Base-by-base conservation (phyloP, 1,140 invertebrate genomes). In the Atopsyche davidsoni region DNA sequence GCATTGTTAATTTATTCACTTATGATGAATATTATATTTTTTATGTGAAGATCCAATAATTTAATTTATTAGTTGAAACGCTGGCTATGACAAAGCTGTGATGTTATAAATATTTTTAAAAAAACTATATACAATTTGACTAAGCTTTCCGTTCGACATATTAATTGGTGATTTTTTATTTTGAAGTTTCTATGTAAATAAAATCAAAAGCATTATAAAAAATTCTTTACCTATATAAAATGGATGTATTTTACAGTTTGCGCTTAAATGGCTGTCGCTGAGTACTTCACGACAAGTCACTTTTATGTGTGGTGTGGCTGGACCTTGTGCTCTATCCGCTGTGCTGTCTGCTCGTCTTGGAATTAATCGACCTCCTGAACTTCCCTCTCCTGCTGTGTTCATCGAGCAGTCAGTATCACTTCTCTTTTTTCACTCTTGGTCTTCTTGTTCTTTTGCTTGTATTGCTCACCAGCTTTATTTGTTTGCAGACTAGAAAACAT, bases 251-350 rank as follows among this genome's bases (percentile, higher is more conserved):
- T n/a, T 38, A 38, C 16, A 38, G 7, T 13, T n/a, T 67, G 76
- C 40, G 54, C 82, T 28, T 65, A 72, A 55, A 22, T 78, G n/a
- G 55, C 59, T 69, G 32, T 64, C 79, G 14, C 77, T 70, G 59
- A 68, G 61, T 38, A 61, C 35, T 31, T 19, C 31, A 34, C 9
- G 41, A 16, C n/a, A 35, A 59, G 69, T 81, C 11, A 82, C 85
- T 39, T 91, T 90, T 64, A 62, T 91, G 13, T 86, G 82, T 74
- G 89, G 89, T 43, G 81, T 83, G 72, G 77, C 83, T 31, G 89
- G 89, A 19, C 84, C 85, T 14, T 61, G 90, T 23, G 79, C 86
- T 11, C 62, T 91, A 14, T 78, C 73, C 45, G 79, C 83, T 50
- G 76, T 87, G 1, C 68, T 88, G 31, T 75, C 80, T 58, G 65